Evolutionary conservation across 1,140 invertebrate species (phyloP), one percentile per base, ranked within the genome.

Genomic region (Mercenaria mercenaria): DNA sequence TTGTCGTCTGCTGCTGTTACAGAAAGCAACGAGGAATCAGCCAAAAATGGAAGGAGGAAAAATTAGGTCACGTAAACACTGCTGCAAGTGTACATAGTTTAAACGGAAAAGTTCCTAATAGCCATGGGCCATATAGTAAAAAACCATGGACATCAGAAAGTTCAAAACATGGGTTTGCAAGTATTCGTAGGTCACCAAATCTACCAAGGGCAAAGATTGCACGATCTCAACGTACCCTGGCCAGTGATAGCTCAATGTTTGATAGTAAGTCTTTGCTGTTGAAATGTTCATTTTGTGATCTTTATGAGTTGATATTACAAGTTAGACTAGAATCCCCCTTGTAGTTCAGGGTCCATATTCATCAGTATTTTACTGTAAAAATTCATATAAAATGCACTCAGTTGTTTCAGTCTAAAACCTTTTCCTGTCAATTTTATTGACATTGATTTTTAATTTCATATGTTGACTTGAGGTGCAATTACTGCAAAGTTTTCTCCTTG

Each of bases 71-170:
- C 47, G 67, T 89, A 59, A 89, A 89, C 64, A 89, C 88, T 84
- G 88, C 88, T n/a, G 88, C 88, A 43, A 89, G 88, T 84, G 41
- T 89, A 43, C 88, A 89, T 76, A 89, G 79, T 84, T 61, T 89
- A 47, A 84, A 77, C 59, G 88, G 88, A 47, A 74, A 79, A 50
- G 59, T 64, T 43, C 0, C 85, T 3, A 32, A 74, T 34, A 76
- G 32, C 10, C 56, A 29, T 29, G 56, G 41, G 23, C 32, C 59
- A 23, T 23, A 67, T 59, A 74, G 64, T 47, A 39, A 20, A n/a
- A 89, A 77, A 50, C 80, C 80, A 41, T 83, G 80, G 88, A 64
- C 74, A 37, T 41, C 88, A 20, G 88, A 89, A 64, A 83, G 69
- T 26, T 81, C 88, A 23, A 69, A 61, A 52, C 67, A 89, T 74